These are phyloP conservation scores for Bombus confusus DNA, from an alignment of 1,140 invertebrate species.

Conservation along the genomic window DNA sequence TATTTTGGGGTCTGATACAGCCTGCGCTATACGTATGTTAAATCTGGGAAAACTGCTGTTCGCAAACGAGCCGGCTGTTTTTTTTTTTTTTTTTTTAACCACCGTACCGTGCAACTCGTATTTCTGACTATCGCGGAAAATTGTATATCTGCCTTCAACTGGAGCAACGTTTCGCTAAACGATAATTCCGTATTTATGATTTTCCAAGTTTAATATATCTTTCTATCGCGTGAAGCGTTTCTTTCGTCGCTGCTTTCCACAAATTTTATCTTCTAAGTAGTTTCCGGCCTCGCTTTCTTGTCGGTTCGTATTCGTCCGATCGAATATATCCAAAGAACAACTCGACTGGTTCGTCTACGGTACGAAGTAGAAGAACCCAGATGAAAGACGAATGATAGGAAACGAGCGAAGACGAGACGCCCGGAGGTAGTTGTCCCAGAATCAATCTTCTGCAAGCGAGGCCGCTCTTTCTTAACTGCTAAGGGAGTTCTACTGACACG, in stretches of 20 bases:
- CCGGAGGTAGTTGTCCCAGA: slow-evolving; percentile 22
- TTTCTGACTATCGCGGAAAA: neutral
- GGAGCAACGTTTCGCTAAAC: too few species aligned
- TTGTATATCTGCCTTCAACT: neutral
- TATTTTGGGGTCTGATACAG: slow-evolving; percentile 35
- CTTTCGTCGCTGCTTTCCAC: neutral
- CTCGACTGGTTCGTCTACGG: neutral
- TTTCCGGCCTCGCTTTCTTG: neutral
- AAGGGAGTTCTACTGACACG: slow-evolving; percentile 17
- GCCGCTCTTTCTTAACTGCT: slow-evolving; percentile 8
- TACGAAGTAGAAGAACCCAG: neutral
- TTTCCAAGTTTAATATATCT: too few species aligned
- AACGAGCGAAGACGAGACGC: neutral
- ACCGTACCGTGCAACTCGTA: neutral
- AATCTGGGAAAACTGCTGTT: slow-evolving; percentile 17
- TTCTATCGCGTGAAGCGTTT: neutral
- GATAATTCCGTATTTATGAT: too few species aligned
- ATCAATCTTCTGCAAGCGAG: slow-evolving; percentile 13
- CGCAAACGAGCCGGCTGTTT: neutral
- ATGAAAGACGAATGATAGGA: slow-evolving; percentile 4
- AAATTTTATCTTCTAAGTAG: neutral
- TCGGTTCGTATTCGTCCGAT: slow-evolving; percentile 11
- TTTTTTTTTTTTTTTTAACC: neutral
- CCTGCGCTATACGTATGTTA: slow-evolving; percentile 25
- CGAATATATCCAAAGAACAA: slow-evolving; percentile 9